These are phyloP conservation scores for Phocoena phocoena DNA, from an alignment of 2,113 vertebrate genomes.

Conservation along the genomic window DNA sequence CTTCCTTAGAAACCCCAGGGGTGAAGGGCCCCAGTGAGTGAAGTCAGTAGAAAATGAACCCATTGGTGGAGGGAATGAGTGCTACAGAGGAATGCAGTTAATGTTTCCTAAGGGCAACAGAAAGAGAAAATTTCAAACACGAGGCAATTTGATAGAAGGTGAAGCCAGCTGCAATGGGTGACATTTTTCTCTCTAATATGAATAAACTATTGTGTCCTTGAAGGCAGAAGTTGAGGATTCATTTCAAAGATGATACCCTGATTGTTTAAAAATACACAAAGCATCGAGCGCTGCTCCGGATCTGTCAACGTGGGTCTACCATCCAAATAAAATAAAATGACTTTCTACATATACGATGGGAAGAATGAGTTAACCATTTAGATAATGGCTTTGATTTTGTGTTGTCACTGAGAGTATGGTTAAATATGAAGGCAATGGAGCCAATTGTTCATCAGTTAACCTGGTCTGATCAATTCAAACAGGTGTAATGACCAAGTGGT, in stretches of 20 bases:
- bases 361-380: not conserved
- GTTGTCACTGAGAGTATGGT: not conserved
- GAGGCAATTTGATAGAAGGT: slow-evolving; percentile 21
- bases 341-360: not conserved
- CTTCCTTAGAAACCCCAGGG: slow-evolving; percentile 56
- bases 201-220: not conserved
- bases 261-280: slow-evolving; percentile 11
- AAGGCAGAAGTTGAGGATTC: not conserved
- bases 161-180: not conserved
- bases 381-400: not conserved
- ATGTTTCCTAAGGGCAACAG: not conserved
- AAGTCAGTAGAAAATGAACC: not conserved
- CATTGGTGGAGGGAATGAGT: not conserved
- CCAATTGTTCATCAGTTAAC: not conserved
- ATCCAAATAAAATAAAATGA: not conserved
- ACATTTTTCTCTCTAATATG: not conserved
- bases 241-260: not conserved
- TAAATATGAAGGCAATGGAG: not conserved
- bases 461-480: not conserved
- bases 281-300: rapidly evolving
- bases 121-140: not conserved
- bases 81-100: not conserved
- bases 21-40: not conserved
- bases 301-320: not conserved
- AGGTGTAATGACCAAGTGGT: not conserved